Base-by-base conservation (phyloP, 2,113 vertebrate species). In the Centropus bengalensis region DNA sequence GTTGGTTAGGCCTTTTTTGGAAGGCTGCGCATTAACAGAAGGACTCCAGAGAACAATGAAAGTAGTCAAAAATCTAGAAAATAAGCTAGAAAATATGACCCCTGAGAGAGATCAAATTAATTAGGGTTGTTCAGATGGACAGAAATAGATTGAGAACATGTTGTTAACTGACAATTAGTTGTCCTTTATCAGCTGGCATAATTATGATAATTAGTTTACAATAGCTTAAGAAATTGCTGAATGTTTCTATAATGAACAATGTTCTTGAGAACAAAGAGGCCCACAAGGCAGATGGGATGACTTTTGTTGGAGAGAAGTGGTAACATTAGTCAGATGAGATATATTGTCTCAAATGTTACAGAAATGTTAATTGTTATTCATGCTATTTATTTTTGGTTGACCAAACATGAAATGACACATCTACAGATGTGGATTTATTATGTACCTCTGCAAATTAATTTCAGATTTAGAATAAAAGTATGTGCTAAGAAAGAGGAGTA, bases 71-170 rank as follows among this genome's bases (percentile, higher is more conserved):
- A 91, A 33, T 30, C 3, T 23, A n/a, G 38, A 42, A 89, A 82
- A 44, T 28, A 27, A 12, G 14, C 3, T 23, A n/a, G 38, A 42
- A 89, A 82, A 44, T 28, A 27, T 14, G 14, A 42, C 9, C 26
- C 15, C 4, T 40, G 26, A 70, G 42, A 86, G 70, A 75, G 26
- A 63, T 33, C 5, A 42, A 33, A 20, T 10, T 1, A 78, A 59
- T 14, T 62, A 19, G 2, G 2, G 10, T 55, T 70, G 20, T 77
- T 92, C 38, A 59, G 56, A 67, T 38, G 26, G 42, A 70, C 47
- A 38, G 73, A 92, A 95, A 81, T 67, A 86, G 47, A 69, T 7
- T 51, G 69, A 89, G 83, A 88, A 94, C 56, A 68, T 47, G 18
- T 15, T 90, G 45, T 59, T 78, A 75, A 78, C 64, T 56, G 32